These are phyloP conservation scores for Nymphicus hollandicus DNA, from an alignment of 2,113 vertebrate genomes.

Conservation along the genomic window DNA sequence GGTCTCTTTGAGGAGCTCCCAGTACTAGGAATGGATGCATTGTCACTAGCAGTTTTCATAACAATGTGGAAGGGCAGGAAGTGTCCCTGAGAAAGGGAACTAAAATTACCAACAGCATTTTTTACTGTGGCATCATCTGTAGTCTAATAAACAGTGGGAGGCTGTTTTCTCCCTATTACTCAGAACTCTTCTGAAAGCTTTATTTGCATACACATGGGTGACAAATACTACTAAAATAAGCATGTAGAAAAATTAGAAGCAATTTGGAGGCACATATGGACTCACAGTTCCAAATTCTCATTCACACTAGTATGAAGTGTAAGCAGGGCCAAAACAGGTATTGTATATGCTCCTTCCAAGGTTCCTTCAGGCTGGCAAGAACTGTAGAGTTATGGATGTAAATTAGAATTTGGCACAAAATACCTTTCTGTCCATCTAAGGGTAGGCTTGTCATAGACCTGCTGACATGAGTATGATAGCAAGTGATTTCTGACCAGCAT, in stretches of 20 bases:
- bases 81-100: conserved; percentile 25
- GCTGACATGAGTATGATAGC: neutral
- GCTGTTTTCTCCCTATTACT: conserved; percentile 52
- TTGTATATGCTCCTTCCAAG: neutral
- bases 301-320: neutral
- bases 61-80: conserved; percentile 24
- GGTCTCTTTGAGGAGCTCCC: neutral
- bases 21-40: neutral
- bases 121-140: conserved; percentile 45
- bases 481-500: neutral
- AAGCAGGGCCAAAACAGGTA: conserved; percentile 24
- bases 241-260: conserved; percentile 22
- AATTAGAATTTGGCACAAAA: neutral
- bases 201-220: conserved; percentile 54
- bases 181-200: conserved; percentile 53
- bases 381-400: neutral
- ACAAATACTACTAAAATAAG: conserved; percentile 57
- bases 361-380: neutral
- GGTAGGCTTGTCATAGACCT: neutral
- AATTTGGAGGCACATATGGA: conserved; percentile 28
- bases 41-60: conserved; percentile 28
- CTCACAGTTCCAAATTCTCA: neutral
- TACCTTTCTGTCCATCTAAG: neutral
- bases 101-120: conserved; percentile 32
- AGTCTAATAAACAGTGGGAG: conserved; percentile 41